Conservation (phyloP, 2,797 vertebrate species). For the Gymnopithys bicolor region DNA sequence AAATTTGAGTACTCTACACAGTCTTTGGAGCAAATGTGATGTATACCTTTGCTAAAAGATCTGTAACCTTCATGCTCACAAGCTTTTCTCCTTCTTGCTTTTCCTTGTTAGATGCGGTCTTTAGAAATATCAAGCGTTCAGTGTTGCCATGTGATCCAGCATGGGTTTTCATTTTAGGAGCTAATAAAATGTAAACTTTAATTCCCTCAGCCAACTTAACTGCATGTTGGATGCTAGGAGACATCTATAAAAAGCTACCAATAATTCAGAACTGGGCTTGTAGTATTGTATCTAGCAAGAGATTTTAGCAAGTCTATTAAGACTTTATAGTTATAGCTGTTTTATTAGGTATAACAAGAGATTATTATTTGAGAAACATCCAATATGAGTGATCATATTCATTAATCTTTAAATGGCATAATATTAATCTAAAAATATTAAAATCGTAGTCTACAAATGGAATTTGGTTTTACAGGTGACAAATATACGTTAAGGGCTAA, state of each 20-base stretch:
- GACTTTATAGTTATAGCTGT: background rate
- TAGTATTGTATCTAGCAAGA: background rate
- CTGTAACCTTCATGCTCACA: background rate
- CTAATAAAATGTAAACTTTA: background rate
- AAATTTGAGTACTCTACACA: background rate
- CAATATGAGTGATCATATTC: background rate
- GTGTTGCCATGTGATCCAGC: background rate
- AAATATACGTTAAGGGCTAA: constrained; percentile 46
- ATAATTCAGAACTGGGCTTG: background rate
- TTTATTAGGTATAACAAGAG: background rate
- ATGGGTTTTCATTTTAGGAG: constrained; percentile 16
- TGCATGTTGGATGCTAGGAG: background rate
- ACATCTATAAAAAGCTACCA: background rate
- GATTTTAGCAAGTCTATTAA: background rate
- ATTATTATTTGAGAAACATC: background rate
- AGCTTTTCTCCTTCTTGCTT: background rate
- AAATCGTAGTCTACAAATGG: constrained; percentile 11
- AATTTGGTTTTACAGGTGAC: constrained; percentile 39
- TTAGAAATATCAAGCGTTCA: background rate
- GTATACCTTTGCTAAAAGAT: background rate
- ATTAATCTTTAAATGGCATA: background rate
- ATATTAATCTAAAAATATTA: background rate
- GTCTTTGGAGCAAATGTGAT: background rate
- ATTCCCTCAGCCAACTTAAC: background rate
- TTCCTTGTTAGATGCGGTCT: background rate